phyloP scores from a whole-genome alignment of 2,113 vertebrate genomes.

The Leptocoma aspasia region DNA sequence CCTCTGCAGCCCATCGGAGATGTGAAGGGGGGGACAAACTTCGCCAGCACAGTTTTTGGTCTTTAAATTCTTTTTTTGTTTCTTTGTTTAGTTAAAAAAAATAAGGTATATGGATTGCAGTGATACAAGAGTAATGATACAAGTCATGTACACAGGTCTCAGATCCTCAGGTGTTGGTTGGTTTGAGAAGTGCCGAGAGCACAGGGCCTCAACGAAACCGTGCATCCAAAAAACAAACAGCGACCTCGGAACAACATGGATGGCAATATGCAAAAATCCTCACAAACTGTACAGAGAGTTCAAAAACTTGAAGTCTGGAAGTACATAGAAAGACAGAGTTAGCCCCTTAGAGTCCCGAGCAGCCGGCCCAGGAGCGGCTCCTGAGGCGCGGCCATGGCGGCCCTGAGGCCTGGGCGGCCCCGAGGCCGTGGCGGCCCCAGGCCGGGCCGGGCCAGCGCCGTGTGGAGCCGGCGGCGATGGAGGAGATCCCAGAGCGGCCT shows the following conservation, averaged over 20 bases:
- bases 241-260: conserved; percentile 64
- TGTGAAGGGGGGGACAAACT: conserved; percentile 31
- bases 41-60: conserved; percentile 84
- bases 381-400: neutral
- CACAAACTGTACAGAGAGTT: conserved; percentile 84
- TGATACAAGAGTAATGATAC: conserved; percentile 57
- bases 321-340: conserved; percentile 80
- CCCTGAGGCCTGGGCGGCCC: neutral
- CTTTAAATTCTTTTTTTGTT: conserved; percentile 70
- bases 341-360: conserved; percentile 66
- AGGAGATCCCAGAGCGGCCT: conserved; percentile 57
- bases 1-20: conserved; percentile 50
- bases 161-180: conserved; percentile 3
- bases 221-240: conserved; percentile 77
- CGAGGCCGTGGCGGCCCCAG: conserved; percentile 7
- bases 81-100: conserved; percentile 61
- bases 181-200: conserved; percentile 48
- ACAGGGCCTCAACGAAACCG: conserved; percentile 75
- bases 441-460: conserved; percentile 33
- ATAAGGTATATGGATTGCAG: conserved; percentile 63
- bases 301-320: conserved; percentile 86
- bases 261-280: conserved; percentile 79
- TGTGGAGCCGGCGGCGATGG: conserved; percentile 63
- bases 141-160: conserved; percentile 45
- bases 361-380: conserved; percentile 26